Percentiles rank a stretch among this genome's conserved stretches.
phyloP scores from a whole-genome alignment of 1,140 invertebrate genomes.

The Drosophila prosaltans region DNA sequence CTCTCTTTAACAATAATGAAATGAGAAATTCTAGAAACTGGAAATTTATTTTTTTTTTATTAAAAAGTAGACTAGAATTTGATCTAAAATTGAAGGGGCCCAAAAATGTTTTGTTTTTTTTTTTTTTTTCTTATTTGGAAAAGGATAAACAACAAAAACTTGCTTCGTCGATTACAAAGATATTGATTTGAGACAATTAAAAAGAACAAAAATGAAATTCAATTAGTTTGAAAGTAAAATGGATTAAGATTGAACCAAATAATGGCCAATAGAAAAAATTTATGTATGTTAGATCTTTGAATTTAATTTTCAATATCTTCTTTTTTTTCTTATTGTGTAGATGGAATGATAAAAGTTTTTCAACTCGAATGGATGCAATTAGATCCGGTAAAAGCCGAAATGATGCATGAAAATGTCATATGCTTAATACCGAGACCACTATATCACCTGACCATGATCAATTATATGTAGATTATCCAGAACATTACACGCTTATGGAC shows the following conservation, averaged over 20 bases:
- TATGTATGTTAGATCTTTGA: no score
- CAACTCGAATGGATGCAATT: constrained; percentile 39
- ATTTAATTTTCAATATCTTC: no score
- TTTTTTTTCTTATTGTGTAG: constrained; percentile 6
- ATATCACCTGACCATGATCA: constrained; percentile 32
- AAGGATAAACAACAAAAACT: no score
- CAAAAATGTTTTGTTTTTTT: not conserved
- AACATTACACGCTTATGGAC: constrained; percentile 37
- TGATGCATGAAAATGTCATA: constrained; percentile 69
- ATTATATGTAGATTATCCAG: constrained; percentile 55
- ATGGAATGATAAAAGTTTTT: constrained; percentile 15
- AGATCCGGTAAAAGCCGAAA: constrained; percentile 63
- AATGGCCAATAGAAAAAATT: no score
- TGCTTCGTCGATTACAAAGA: no score
- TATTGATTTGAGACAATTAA: no score
- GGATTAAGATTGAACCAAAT: no score
- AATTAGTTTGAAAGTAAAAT: no score
- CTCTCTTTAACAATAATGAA: not conserved
- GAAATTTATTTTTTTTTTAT: no score
- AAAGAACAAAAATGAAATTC: no score
- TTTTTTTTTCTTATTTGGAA: not conserved
- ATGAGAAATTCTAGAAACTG: no score
- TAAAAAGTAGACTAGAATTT: not conserved
- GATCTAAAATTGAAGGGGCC: not conserved
- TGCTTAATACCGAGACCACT: constrained; percentile 21